phyloP scores from a whole-genome alignment of 2,113 vertebrate genomes.

The Campylomormyrus numenius region DNA sequence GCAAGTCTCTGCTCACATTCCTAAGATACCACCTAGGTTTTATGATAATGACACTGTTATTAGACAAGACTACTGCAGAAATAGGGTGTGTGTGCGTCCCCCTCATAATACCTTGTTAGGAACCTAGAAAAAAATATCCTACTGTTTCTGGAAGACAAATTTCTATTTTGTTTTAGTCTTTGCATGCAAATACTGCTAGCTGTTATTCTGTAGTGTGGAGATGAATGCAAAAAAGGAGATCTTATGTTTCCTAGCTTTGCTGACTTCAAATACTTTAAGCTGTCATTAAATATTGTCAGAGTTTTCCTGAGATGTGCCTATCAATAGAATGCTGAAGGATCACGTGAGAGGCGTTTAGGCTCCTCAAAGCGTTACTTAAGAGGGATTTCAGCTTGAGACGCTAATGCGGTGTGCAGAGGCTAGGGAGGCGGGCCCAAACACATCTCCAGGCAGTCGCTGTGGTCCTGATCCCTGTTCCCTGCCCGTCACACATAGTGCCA shows the following conservation, averaged over 20 bases:
- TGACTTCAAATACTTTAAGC: not conserved
- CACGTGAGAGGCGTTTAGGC: not conserved
- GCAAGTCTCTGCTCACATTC: constrained; percentile 1
- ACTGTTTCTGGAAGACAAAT: not conserved
- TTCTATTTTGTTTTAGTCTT: not conserved
- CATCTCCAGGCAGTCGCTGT: not conserved
- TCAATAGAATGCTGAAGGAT: constrained; percentile 3
- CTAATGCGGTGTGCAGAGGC: not conserved
- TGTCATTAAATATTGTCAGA: not conserved
- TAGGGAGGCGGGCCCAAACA: not conserved
- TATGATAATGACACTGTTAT: constrained; percentile 8
- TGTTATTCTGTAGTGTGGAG: not conserved
- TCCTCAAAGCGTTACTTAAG: not conserved
- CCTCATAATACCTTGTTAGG: not conserved
- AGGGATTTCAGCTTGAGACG: not conserved
- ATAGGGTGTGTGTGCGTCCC: not conserved
- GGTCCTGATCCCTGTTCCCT: not conserved
- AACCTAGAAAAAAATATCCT: not conserved
- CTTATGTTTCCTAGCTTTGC: not conserved
- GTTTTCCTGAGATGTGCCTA: not conserved
- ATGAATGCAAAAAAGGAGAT: not conserved
- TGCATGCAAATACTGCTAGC: not conserved
- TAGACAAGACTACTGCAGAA: not conserved
- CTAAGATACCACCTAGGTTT: not conserved
- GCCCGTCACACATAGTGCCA: not conserved